A percentile compares a stretch with the other conserved stretches of the same genome.
Evolutionary conservation across 2,888 invertebrate species (phyloP).

Genomic region (Parelbella ahira): DNA sequence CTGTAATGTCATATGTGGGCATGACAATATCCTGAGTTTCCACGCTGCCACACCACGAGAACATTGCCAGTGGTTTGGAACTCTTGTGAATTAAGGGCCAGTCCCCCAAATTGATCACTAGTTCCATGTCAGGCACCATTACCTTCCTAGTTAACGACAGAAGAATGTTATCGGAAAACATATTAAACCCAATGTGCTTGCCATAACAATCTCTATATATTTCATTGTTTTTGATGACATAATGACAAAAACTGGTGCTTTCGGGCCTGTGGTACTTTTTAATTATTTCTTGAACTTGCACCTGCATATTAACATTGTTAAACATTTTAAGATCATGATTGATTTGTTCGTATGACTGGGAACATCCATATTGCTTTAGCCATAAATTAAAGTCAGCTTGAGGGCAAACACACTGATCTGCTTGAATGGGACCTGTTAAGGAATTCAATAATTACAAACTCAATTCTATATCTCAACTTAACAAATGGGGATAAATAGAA

Average conservation of each 20-base stretch:
- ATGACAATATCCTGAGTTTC: constrained; percentile 93
- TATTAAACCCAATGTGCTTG: constrained; percentile 96
- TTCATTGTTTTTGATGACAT: constrained; percentile 90
- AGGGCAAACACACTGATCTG: constrained; percentile 94
- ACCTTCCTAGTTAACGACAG: constrained; percentile 90
- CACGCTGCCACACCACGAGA: constrained; percentile 97
- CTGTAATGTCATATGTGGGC: constrained; percentile 97
- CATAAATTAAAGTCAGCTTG: constrained; percentile 81
- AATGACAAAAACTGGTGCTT: constrained; percentile 94
- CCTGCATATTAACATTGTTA: constrained; percentile 84
- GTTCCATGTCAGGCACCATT: constrained; percentile 90
- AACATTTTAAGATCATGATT: constrained; percentile 85
- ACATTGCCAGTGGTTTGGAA: constrained; percentile 86
- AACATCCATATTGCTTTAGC: constrained; percentile 84
- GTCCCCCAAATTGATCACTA: constrained; percentile 96
- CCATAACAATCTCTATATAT: constrained; percentile 95
- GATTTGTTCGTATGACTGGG: constrained; percentile 84
- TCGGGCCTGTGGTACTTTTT: constrained; percentile 88
- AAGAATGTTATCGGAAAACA: constrained; percentile 95
- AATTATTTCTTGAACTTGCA: constrained; percentile 82
- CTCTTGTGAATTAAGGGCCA: constrained; percentile 90
- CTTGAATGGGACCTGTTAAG: constrained; percentile 83
- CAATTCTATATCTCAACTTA: too few species aligned
- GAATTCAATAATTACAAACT: constrained; percentile 13
- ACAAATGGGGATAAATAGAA: too few species aligned